phyloP scores from a whole-genome alignment of 2,113 vertebrate species.

The Odontophorus gujanensis region DNA sequence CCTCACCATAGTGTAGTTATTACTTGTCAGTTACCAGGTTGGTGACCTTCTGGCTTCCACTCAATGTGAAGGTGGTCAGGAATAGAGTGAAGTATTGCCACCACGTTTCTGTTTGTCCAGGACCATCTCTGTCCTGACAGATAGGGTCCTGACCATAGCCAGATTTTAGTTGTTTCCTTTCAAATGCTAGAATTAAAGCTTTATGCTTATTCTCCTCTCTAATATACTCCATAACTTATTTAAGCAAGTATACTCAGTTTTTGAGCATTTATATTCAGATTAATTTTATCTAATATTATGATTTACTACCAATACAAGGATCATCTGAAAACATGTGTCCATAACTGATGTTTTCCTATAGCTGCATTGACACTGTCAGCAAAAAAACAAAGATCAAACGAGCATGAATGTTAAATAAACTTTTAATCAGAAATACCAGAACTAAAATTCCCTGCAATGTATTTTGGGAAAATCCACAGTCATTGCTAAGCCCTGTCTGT shows the following conservation, averaged over 20 bases:
- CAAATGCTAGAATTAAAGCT: background rate
- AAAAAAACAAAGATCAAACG: constrained; percentile 11
- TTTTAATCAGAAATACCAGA: background rate
- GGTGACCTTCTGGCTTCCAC: background rate
- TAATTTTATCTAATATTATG: background rate
- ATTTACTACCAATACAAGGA: background rate
- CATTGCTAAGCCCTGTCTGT: background rate
- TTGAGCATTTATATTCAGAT: background rate
- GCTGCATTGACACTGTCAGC: background rate
- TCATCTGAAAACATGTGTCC: background rate
- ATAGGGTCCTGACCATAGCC: background rate
- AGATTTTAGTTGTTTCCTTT: background rate
- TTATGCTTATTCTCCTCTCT: background rate
- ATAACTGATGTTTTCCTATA: background rate
- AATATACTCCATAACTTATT: background rate
- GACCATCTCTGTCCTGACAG: background rate
- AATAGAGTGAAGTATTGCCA: background rate
- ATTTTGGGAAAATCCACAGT: background rate
- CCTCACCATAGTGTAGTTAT: background rate
- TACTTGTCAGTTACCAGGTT: background rate
- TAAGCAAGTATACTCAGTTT: background rate
- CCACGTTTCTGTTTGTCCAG: background rate
- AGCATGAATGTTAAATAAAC: background rate
- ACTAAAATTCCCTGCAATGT: background rate
- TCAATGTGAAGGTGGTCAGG: background rate